Base-by-base conservation (phyloP, 2,888 invertebrate species). In the Nudaria mundana region DNA sequence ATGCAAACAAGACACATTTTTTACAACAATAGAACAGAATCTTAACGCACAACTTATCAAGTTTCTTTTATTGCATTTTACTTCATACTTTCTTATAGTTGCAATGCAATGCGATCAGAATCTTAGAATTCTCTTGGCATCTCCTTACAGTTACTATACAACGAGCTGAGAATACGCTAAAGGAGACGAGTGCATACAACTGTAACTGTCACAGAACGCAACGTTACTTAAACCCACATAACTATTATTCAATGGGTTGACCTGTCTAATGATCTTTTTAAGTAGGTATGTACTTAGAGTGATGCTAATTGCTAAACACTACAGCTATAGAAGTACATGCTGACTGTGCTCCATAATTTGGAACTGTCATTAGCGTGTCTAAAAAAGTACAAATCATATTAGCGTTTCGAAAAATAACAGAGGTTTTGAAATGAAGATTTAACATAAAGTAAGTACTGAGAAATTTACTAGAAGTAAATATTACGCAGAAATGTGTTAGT, bases 121-220 rank as follows among this genome's bases (percentile, higher is more conserved):
- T 48, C 45, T n/a, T n/a, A n/a, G n/a, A n/a, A n/a, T n/a, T n/a
- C n/a, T n/a, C n/a, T n/a, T n/a, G n/a, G n/a, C n/a, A n/a, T n/a
- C n/a, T n/a, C n/a, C n/a, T 44, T 64, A 76, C 76, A 66, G 76
- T 77, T 76, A 73, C 58, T 68, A 70, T 71, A 68, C 60, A 59
- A 63, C 57, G 70, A 73, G 66, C 63, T 46, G 52, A 51, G n/a
- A 10, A 64, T 61, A 64, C 64, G 52, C 65, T 57, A 45, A 60
- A 66, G 71, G 71, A 75, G 74, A 67, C 55, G 48, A 60, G 60
- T 58, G 57, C 45, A 48, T 54, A 44, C 13, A 40, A 33, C 52
- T 48, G 47, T 57, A 50, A 24, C 40, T 30, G 32, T 25, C 46
- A 48, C 60, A 50, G 35, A 30, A 46, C 36, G 37, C 15, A 32